These are phyloP conservation scores for Gnathonemus longibarbis DNA, from an alignment of 2,113 vertebrate species.

Conservation along the genomic window DNA sequence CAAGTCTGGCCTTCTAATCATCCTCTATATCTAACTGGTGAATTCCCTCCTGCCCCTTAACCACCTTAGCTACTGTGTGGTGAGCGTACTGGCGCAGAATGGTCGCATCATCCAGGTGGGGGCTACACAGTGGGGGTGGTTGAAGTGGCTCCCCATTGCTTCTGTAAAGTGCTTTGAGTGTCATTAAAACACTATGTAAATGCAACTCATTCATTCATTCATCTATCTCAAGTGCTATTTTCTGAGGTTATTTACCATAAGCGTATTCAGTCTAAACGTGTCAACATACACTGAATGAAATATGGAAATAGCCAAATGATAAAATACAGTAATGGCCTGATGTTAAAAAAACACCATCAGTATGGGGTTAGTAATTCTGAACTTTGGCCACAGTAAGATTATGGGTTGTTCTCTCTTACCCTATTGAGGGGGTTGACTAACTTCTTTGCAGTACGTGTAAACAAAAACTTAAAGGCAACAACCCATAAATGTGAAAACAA, in stretches of 20 bases:
- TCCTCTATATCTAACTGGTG: too few species aligned
- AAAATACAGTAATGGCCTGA: neutral
- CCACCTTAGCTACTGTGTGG: too few species aligned
- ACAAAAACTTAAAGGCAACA: neutral
- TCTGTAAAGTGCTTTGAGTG: too few species aligned
- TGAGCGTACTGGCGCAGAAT: too few species aligned
- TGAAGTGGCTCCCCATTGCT: too few species aligned
- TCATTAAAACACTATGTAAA: too few species aligned
- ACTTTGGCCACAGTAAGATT: neutral
- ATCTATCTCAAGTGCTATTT: neutral
- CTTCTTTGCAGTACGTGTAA: neutral
- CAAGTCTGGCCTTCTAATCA: too few species aligned
- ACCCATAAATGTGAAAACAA: neutral
- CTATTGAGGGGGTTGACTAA: neutral
- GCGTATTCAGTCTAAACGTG: neutral
- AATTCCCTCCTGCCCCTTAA: too few species aligned
- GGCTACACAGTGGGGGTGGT: too few species aligned
- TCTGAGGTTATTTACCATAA: neutral
- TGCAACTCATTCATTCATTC: too few species aligned
- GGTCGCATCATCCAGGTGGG: too few species aligned
- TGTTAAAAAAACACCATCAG: neutral
- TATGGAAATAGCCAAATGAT: neutral
- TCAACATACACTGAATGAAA: neutral
- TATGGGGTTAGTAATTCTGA: neutral
- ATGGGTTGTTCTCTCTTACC: neutral